Base-by-base conservation (phyloP, 2,888 invertebrate species). In the Phlogophora meticulosa region DNA sequence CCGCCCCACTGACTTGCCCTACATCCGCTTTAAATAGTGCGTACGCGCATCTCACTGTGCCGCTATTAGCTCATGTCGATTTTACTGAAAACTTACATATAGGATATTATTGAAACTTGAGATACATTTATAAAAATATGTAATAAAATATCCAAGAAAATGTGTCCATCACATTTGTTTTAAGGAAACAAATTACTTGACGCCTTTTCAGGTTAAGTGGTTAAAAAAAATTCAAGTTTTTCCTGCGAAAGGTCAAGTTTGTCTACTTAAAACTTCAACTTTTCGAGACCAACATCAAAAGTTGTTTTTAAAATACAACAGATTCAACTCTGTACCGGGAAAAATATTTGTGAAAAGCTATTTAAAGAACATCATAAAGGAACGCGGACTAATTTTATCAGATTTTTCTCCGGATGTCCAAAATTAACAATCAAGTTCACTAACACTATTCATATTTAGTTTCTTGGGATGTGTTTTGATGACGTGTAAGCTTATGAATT, bases 1-100 rank as follows among this genome's bases (percentile, higher is more conserved):
- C 78, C 86, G 91, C 69, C 91, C 90, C 86, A 92, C 87, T 92
- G 92, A 92, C 92, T 92, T 88, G 91, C 82, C 90, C 91, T 87
- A 92, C 78, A 88, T 88, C 86, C 80, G 83, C 82, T 85, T 86
- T 86, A 89, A 91, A 91, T 91, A 91, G 89, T 89, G 89, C 87
- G 86, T 82, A 76, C 81, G 87, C 88, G 88, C 85, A 85, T 65
- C 73, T 59, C 65, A 48, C 68, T 49, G 68, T 55, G 67, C 63
- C 66, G 64, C 60, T 79, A 86, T 88, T 87, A 88, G 87, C 88
- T 84, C 84, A 81, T 84, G 83, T 82, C 87, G 85, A 85, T 80
- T 73, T 78, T 76, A 72, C 72, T 58, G 56, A 72, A 83, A 81
- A 78, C 73, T 82, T 81, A 78, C 74, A 77, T 28, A 28, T 79